Base-by-base conservation (phyloP, 1,140 invertebrate genomes). In the Lordiphosa clarofinis region DNA sequence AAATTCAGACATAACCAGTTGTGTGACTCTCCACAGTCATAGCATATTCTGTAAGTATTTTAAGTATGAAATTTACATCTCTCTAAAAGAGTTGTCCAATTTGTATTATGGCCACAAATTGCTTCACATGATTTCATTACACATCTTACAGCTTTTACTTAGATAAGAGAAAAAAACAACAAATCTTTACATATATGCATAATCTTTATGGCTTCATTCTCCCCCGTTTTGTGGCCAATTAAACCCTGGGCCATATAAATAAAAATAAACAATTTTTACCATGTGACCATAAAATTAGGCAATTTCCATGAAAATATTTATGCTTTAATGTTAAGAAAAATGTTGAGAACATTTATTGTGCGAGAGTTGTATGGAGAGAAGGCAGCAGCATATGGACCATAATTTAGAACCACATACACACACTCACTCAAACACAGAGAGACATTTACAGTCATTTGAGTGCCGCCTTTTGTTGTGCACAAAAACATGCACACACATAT, bases 271-370 rank as follows among this genome's bases (percentile, higher is more conserved):
- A 82, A 79, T 81, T 81, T 81, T 19, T 50, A 57, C 49, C 60
- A 66, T 55, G 64, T 57, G 35, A 67, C 49, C 71, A 81, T 82
- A 81, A 82, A 82, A 68, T 75, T 55, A 71, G 67, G 24, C 76
- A 81, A 82, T 81, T 72, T 82, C 58, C 75, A 76, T 81, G 72
- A 81, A 76, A 82, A 75, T 70, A 66, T 66, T 65, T 56, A 60
- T 56, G 56, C 62, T 66, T 70, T 66, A 66, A 70, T 81, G 76
- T 72, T 63, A 63, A 81, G 76, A 74, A 81, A 64, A 81, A 82
- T 82, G 63, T 56, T 58, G 56, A 49, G 69, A 70, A 72, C 67
- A 81, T 78, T 78, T 76, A 82, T 75, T 57, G 76, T 55, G 52
- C n/a, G 21, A 21, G 21, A 43, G 21, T n/a, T 15, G 31, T 36